Conservation (phyloP, 35 echinoderm and acorn worm species). For the Patiria miniata region DNA sequence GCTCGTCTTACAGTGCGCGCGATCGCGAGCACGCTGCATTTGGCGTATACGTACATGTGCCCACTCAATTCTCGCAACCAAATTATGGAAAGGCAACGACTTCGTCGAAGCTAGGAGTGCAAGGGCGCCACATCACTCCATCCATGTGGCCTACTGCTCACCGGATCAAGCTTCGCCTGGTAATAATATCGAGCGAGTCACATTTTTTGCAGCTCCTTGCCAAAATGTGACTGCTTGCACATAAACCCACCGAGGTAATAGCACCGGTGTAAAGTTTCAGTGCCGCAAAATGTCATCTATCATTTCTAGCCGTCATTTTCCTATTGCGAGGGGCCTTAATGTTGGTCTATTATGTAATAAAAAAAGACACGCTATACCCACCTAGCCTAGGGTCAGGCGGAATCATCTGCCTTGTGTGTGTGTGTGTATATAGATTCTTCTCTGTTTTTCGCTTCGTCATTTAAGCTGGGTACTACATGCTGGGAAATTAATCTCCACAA, state of each 20-base stretch:
- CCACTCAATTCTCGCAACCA: too few species aligned
- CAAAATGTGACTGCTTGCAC: too few species aligned
- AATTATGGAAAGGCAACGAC: too few species aligned
- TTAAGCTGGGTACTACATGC: neutral
- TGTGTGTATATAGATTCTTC: too few species aligned
- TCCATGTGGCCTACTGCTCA: neutral
- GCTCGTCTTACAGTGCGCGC: neutral
- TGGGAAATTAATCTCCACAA: conserved; percentile 3
- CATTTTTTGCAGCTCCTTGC: too few species aligned
- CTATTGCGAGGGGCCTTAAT: conserved; percentile 15
- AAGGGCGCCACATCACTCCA: conserved; percentile 22
- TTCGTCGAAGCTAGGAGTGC: neutral
- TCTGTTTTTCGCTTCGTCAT: neutral
- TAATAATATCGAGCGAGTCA: too few species aligned
- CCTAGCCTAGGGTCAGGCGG: neutral
- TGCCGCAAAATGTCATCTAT: neutral
- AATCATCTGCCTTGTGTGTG: conserved; percentile 9
- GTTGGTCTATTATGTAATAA: conserved; percentile 29
- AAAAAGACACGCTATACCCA: conserved; percentile 5
- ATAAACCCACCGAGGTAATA: neutral
- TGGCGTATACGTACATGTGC: too few species aligned
- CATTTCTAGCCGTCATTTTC: conserved; percentile 7
- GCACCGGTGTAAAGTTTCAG: neutral
- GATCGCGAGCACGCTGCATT: too few species aligned
- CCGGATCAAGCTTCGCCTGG: neutral